Percentiles rank a stretch among this genome's conserved stretches.
phyloP scores from a whole-genome alignment of 35 echinoderm and acorn worm species.

The Ptychodera flava region DNA sequence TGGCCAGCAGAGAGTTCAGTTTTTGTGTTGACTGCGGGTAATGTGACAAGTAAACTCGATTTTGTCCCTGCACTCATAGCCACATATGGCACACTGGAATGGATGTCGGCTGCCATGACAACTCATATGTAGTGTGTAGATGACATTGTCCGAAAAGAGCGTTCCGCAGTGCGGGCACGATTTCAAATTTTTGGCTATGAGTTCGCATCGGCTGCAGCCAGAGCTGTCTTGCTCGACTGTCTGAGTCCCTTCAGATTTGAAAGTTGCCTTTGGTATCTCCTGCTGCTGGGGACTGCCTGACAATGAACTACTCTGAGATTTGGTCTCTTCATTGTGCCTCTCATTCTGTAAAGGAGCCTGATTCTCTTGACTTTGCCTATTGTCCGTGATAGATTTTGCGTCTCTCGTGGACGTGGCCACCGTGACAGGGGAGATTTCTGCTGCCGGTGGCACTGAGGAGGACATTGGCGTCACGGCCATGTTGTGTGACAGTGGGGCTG shows the following conservation, averaged over 20 bases:
- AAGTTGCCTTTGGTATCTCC: constrained; percentile 18
- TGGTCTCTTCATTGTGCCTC: no score
- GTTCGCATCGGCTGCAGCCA: background rate
- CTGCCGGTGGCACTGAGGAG: no score
- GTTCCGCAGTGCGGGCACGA: constrained; percentile 90
- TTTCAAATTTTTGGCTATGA: background rate
- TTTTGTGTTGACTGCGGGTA: constrained; percentile 87
- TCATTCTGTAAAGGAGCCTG: no score
- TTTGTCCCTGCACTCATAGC: constrained; percentile 92
- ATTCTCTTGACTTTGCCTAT: no score
- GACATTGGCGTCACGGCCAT: constrained; percentile 15
- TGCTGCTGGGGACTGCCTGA: no score
- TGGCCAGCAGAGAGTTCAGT: no score
- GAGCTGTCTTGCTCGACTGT: background rate
- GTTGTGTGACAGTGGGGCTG: background rate
- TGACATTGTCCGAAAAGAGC: constrained; percentile 85
- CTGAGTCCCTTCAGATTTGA: background rate
- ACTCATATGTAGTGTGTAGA: constrained; percentile 99
- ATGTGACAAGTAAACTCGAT: constrained; percentile 99
- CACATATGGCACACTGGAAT: constrained; percentile 95
- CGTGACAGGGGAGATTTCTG: no score
- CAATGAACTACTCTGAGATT: no score
- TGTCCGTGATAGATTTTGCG: no score
- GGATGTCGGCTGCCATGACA: constrained; percentile 87
- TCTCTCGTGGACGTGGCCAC: no score